Percentiles rank a stretch among this genome's conserved stretches.
Evolutionary conservation across 2,113 vertebrate genomes (phyloP).

Genomic region (Platysteira castanea): DNA sequence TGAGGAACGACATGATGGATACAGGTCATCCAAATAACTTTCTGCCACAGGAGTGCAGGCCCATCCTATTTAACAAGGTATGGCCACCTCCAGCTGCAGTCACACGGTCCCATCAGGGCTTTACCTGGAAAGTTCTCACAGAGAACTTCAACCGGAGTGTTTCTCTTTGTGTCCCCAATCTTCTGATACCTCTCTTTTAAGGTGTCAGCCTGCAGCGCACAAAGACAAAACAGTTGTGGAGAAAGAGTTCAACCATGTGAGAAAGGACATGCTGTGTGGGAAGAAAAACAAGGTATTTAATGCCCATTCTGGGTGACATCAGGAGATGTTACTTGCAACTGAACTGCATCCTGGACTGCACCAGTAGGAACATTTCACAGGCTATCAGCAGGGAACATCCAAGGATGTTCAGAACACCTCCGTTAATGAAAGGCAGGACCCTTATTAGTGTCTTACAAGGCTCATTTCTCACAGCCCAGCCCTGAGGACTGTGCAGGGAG

Average conservation of each 20-base stretch:
- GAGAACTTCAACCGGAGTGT: constrained; percentile 97
- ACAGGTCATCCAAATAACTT: background rate
- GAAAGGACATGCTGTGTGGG: background rate
- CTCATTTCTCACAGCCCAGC: background rate
- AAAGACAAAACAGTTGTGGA: constrained; percentile 54
- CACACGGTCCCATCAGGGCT: background rate
- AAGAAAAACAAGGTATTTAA: constrained; percentile 2
- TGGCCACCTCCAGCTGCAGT: background rate
- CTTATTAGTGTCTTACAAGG: background rate
- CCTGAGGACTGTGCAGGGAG: background rate
- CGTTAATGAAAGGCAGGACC: background rate
- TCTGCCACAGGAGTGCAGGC: background rate
- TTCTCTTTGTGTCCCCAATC: constrained; percentile 98
- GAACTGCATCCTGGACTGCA: background rate
- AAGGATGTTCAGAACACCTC: background rate
- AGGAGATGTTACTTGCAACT: background rate
- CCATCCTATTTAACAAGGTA: background rate
- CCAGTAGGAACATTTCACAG: background rate
- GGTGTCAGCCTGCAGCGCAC: constrained; percentile 87
- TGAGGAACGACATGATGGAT: background rate
- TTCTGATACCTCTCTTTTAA: constrained; percentile 99
- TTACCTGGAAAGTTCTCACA: constrained; percentile 99
- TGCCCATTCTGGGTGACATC: background rate
- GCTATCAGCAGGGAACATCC: background rate
- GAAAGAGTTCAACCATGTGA: constrained; percentile 38